Evolutionary conservation across 1,140 invertebrate genomes (phyloP), one percentile per base, ranked within the genome.

Genomic region (Drosophila watanabei): DNA sequence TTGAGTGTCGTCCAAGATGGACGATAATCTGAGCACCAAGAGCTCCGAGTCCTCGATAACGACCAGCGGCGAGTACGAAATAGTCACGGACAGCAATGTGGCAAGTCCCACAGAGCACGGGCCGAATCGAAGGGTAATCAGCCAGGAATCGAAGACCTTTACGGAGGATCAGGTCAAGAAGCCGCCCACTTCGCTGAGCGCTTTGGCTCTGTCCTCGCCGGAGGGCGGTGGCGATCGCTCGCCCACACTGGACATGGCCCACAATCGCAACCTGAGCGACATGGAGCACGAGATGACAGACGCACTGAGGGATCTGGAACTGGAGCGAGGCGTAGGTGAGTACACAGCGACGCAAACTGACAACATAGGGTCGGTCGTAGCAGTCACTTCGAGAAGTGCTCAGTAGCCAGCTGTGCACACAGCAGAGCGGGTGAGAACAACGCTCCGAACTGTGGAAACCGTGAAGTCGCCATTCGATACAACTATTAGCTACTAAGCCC

Each of bases 51-150:
- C 91, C 33, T 97, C 97, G 73, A 94, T 96, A 89, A 95, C 96
- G 57, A 97, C 96, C 43, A 97, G 96, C 91, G 97, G 97, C 71
- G 97, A 97, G 91, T 98, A 97, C 94, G 97, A 97, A 94, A 96
- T 97, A 93, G 95, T 98, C 33, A 94, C 94, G 64, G 93, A 92
- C 49, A 92, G 77, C 45, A 92, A 82, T 79, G 86, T 93, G 43
- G 79, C 80, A 45, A 91, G 90, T 73, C 92, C 92, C 24, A 65
- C 84, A 32, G 90, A 92, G 18, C 79, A 33, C 11, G 51, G 72
- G n/a, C 24, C 58, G 46, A 81, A 90, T 28, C 71, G 65, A 5
- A 30, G 57, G 18, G 45, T 77, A 60, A 46, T 63, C 32, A 64
- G n/a, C 57, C 80, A 49, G 39, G 63, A 70, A 18, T 13, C 35